Evolutionary conservation across 2,797 vertebrate genomes (phyloP).

Genomic region (Pachyuromys duprasi): DNA sequence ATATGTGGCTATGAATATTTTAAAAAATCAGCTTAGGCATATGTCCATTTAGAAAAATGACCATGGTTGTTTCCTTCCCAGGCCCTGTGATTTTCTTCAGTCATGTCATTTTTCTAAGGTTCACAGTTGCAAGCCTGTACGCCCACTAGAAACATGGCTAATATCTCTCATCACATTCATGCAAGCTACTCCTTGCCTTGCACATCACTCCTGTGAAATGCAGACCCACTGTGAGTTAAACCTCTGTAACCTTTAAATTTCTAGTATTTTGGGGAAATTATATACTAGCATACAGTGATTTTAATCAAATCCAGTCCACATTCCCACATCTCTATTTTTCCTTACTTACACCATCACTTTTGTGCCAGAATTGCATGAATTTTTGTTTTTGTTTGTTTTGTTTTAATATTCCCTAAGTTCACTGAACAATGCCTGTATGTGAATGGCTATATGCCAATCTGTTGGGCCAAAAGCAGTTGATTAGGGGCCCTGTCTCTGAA

Average conservation of each 20-base stretch:
- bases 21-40: background rate
- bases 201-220: background rate
- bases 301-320: background rate
- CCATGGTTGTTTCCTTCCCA: background rate
- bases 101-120: background rate
- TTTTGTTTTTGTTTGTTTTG: too few species aligned
- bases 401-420: background rate
- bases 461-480: accelerated
- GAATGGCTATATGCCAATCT: background rate
- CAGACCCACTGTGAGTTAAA: background rate
- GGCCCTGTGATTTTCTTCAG: background rate
- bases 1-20: background rate
- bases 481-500: background rate
- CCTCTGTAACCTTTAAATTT: background rate
- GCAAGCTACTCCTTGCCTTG: background rate
- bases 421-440: background rate
- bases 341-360: background rate
- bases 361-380: accelerated
- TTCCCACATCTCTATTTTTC: background rate
- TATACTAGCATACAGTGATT: background rate
- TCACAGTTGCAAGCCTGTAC: background rate
- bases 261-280: background rate
- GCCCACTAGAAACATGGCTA: too few species aligned
- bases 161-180: too few species aligned
- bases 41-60: background rate